Conservation (phyloP, 2,797 vertebrate genomes). For the Anguilla marmorata region DNA sequence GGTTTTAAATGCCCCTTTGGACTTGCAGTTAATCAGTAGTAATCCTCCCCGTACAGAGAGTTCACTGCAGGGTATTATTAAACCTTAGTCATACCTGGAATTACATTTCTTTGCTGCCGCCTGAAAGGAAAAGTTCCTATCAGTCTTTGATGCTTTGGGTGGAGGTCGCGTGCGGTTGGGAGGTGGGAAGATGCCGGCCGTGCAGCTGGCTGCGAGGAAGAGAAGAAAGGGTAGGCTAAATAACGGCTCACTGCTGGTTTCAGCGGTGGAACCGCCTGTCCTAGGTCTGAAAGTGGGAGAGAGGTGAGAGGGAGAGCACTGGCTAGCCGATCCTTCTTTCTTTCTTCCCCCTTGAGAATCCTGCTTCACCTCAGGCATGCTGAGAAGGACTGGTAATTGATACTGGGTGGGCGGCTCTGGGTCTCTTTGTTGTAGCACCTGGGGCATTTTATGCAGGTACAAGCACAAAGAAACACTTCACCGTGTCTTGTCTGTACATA, state of each 20-base stretch:
- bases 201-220: constrained; percentile 43
- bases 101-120: constrained; percentile 17
- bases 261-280: constrained; percentile 35
- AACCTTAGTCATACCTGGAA: constrained; percentile 43
- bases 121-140: constrained; percentile 23
- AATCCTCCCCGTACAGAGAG: constrained; percentile 63
- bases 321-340: neutral
- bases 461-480: neutral
- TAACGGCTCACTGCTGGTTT: constrained; percentile 34
- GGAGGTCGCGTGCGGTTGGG: neutral
- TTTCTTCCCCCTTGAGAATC: neutral
- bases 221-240: constrained; percentile 61
- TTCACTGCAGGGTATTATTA: constrained; percentile 46
- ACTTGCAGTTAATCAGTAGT: constrained; percentile 50
- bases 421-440: neutral
- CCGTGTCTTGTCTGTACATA: neutral
- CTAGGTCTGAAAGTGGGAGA: neutral
- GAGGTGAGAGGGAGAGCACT: neutral
- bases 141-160: neutral
- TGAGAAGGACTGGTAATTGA: neutral
- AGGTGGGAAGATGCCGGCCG: constrained; percentile 51
- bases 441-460: neutral
- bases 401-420: neutral
- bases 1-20: constrained; percentile 61
- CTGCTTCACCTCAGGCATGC: neutral